Conservation (phyloP, 2,797 vertebrate genomes). For the Scleropages formosus region DNA sequence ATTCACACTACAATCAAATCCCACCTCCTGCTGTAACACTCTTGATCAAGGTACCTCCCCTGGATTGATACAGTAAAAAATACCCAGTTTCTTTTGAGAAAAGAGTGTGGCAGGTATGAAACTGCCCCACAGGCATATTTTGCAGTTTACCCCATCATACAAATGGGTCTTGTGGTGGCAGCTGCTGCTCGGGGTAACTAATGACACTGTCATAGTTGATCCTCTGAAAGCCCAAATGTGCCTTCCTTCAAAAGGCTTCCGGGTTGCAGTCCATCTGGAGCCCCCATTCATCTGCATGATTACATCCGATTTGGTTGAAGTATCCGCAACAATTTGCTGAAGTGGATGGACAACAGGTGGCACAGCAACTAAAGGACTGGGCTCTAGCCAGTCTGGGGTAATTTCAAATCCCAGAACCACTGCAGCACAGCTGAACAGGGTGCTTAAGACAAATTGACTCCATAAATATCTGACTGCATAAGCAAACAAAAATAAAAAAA, state of each 20-base stretch:
- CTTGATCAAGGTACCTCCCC: too few relatives aligned
- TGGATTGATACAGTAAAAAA: too few relatives aligned
- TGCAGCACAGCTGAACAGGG: not conserved
- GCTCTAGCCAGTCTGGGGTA: not conserved
- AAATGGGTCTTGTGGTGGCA: not conserved
- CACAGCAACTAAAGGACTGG: not conserved
- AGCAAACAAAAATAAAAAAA: too few relatives aligned
- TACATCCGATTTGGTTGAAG: not conserved
- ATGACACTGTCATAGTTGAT: not conserved
- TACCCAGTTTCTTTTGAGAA: too few relatives aligned
- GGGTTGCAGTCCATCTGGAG: not conserved
- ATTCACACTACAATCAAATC: too few relatives aligned
- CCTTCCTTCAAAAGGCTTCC: not conserved
- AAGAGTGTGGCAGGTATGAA: too few relatives aligned
- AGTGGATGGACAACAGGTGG: not conserved
- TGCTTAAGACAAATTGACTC: not conserved
- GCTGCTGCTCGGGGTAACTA: not conserved
- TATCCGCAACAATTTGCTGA: not conserved
- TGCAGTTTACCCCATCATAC: not conserved
- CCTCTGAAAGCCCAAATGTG: not conserved
- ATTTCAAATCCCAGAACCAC: not conserved
- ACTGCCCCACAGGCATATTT: too few relatives aligned
- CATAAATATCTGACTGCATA: not conserved
- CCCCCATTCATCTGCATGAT: not conserved
- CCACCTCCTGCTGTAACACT: too few relatives aligned